A percentile compares a stretch with the other conserved stretches of the same genome.
These are phyloP conservation scores for Etia nguti DNA, from an alignment of 2,113 vertebrate species.

Conservation along the genomic window DNA sequence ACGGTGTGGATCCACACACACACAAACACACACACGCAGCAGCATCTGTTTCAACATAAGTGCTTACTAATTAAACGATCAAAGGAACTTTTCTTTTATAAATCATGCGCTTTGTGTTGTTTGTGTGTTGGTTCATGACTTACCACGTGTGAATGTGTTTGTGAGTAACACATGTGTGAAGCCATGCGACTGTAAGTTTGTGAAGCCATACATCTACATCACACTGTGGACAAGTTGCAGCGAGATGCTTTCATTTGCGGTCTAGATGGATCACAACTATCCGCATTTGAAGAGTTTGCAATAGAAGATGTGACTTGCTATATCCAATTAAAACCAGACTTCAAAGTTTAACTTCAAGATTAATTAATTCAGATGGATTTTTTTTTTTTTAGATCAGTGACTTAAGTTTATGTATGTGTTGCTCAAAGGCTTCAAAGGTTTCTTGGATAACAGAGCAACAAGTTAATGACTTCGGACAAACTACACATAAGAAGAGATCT, in stretches of 20 bases:
- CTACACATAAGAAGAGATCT: neutral
- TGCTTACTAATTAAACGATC: constrained; percentile 24
- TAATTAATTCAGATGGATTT: neutral
- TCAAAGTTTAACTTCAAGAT: neutral
- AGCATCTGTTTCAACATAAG: constrained; percentile 32
- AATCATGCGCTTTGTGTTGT: constrained; percentile 18
- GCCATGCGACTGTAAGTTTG: neutral
- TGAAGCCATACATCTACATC: neutral
- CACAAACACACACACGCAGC: neutral
- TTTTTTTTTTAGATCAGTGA: neutral
- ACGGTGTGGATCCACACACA: neutral
- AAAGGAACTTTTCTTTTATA: constrained; percentile 33
- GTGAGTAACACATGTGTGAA: neutral
- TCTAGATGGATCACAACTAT: neutral
- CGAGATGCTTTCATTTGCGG: neutral
- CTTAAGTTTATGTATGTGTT: neutral
- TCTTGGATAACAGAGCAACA: neutral
- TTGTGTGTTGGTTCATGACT: constrained; percentile 6
- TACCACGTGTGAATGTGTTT: constrained; percentile 17
- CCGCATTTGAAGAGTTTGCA: neutral
- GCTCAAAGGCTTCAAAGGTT: neutral
- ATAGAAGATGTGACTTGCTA: neutral
- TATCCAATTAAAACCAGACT: neutral
- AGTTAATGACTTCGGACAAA: neutral
- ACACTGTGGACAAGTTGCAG: neutral